These are phyloP conservation scores for Hirudo medicinalis DNA, from an alignment of 1,140 invertebrate genomes.

Conservation along the genomic window DNA sequence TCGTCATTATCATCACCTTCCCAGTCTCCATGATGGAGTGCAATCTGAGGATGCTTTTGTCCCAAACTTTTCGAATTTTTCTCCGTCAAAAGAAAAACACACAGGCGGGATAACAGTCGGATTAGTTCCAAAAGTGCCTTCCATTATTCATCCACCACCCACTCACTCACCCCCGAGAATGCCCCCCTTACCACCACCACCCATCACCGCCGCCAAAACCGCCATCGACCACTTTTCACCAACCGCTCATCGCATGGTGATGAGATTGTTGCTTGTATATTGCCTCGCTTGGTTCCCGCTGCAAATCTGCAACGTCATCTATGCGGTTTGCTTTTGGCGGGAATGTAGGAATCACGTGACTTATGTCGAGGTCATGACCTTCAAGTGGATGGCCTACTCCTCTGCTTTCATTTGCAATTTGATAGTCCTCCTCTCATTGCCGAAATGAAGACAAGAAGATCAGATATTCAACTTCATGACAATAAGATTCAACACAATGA, in stretches of 20 bases:
- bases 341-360: slow-evolving; percentile 11
- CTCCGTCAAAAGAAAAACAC: too few species aligned
- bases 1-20: too few species aligned
- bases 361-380: slow-evolving; percentile 13
- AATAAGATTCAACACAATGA: too few species aligned
- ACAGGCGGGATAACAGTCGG: too few species aligned
- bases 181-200: neutral
- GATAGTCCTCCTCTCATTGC: neutral
- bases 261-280: slow-evolving; percentile 29
- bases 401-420: slow-evolving; percentile 8
- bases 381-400: slow-evolving; percentile 21
- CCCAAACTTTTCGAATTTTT: too few species aligned
- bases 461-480: too few species aligned
- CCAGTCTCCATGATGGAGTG: too few species aligned
- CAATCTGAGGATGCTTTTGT: too few species aligned
- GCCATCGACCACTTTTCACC: neutral
- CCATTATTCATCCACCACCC: too few species aligned
- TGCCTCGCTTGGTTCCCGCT: slow-evolving; percentile 17
- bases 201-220: neutral
- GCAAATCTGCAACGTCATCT: slow-evolving; percentile 17
- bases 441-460: too few species aligned
- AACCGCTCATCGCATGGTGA: neutral
- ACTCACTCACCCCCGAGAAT: neutral
- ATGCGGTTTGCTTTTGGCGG: slow-evolving; percentile 14
- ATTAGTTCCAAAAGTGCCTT: too few species aligned